These are phyloP conservation scores for Drosophila leontia DNA, from an alignment of 1,140 invertebrate species.

Conservation along the genomic window DNA sequence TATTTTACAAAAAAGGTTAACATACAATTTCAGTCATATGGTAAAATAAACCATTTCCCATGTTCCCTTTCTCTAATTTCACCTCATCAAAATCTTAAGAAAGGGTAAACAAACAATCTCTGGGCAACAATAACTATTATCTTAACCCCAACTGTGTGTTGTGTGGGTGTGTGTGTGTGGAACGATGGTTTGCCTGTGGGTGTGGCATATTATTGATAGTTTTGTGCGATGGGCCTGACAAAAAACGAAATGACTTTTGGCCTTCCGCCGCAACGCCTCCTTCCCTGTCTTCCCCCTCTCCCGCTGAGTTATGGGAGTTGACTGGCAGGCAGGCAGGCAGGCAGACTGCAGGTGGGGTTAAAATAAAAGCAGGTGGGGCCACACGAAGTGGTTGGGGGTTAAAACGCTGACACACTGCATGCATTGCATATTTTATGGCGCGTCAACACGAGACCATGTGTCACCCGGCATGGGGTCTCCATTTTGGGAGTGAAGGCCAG, in stretches of 20 bases:
- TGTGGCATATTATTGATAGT: conserved; percentile 77
- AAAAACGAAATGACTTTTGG: conserved; percentile 66
- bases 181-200: conserved; percentile 15
- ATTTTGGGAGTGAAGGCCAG: conserved; percentile 5
- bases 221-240: conserved; percentile 71
- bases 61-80: too few species aligned
- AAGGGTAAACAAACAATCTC: neutral
- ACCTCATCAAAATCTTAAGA: neutral
- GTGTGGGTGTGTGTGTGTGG: neutral
- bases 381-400: conserved; percentile 15
- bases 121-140: conserved; percentile 4
- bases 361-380: conserved; percentile 31
- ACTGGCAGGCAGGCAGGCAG: conserved; percentile 2
- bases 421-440: conserved; percentile 81
- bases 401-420: conserved; percentile 76
- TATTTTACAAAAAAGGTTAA: too few species aligned
- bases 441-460: conserved; percentile 82
- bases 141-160: neutral
- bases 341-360: conserved; percentile 6
- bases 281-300: neutral
- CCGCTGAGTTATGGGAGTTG: conserved; percentile 44
- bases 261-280: conserved; percentile 12
- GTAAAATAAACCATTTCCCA: neutral
- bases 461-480: conserved; percentile 56
- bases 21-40: too few species aligned